Evolutionary conservation across 2,113 vertebrate species (phyloP), one percentile per base, ranked within the genome.

Genomic region (Notarius quadriscutis): DNA sequence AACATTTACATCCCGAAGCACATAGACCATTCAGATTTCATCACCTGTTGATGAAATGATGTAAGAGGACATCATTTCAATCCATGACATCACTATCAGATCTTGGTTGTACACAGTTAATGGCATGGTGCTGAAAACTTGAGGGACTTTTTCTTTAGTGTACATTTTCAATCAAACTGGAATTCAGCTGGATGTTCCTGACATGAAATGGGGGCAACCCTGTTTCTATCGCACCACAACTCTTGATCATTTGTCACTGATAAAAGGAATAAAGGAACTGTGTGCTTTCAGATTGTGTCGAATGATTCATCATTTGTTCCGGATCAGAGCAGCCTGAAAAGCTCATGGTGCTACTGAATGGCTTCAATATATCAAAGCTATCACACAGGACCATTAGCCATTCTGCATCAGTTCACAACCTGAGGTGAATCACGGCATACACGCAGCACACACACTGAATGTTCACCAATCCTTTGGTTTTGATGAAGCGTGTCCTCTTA

Each of bases 1-100:
- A 99, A 98, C 97, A 97, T 98, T 98, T 98, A 98, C 97, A 99
- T 95, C 96, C 90, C 88, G 79, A 89, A 92, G 90, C 92, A 97
- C 95, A 96, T 94, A 93, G 90, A 93, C 90, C 92, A 94, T 92
- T 84, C 91, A 91, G 90, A 95, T 94, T 92, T 91, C 88, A 93
- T 93, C 89, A 93, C 92, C 92, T 92, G 91, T 92, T 69, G 91
- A 91, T 92, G 91, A 93, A 93, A 94, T 95, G 90, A 96, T 96
- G 96, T 96, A 97, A 97, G 96, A 96, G 97, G 96, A 95, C 96
- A 84, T 93, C 89, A 94, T 93, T 91, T 94, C 89, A 91, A 90
- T 92, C 84, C 25, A 79, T 82, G 69, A 79, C 12, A 81, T n/a
- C 63, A 62, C 34, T 71, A 65, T 62, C 7, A 81, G 85, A 53